Evolutionary conservation across 2,888 invertebrate genomes (phyloP).

Genomic region (Ornithoptera priamus): DNA sequence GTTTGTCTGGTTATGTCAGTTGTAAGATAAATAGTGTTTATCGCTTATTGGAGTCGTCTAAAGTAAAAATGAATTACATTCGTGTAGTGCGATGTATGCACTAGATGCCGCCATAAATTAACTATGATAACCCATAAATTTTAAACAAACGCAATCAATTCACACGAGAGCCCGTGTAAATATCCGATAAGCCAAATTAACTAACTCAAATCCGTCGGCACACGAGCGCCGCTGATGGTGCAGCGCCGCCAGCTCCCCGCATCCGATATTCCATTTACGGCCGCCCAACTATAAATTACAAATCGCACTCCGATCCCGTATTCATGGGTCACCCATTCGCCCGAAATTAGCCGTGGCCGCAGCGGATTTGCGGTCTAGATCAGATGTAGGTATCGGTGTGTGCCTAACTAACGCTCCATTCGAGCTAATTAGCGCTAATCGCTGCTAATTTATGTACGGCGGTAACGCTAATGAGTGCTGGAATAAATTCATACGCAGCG

Average conservation of each 20-base stretch:
- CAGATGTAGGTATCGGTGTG: slow-evolving; percentile 5
- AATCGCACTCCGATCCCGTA: slow-evolving; percentile 36
- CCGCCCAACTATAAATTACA: slow-evolving; percentile 39
- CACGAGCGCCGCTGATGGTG: not conserved
- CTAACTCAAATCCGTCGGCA: not conserved
- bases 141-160: slow-evolving; percentile 1
- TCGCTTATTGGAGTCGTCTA: too few species aligned
- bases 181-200: slow-evolving; percentile 18
- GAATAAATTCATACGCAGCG: too few species aligned
- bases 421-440: not conserved
- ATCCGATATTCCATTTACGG: slow-evolving; percentile 31
- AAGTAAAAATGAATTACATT: too few species aligned
- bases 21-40: too few species aligned
- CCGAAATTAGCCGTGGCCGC: slow-evolving; percentile 24
- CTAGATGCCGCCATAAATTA: too few species aligned
- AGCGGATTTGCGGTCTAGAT: slow-evolving; percentile 25
- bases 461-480: too few species aligned
- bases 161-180: not conserved
- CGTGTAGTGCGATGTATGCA: too few species aligned
- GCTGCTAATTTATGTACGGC: not conserved
- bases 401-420: slow-evolving; percentile 8
- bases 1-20: too few species aligned
- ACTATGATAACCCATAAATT: not conserved
- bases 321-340: slow-evolving; percentile 30
- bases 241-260: slow-evolving; percentile 5